A percentile compares a stretch with the other conserved stretches of the same genome.
These are phyloP conservation scores for Drosophila algonquin DNA, from an alignment of 2,888 invertebrate genomes.

Conservation along the genomic window DNA sequence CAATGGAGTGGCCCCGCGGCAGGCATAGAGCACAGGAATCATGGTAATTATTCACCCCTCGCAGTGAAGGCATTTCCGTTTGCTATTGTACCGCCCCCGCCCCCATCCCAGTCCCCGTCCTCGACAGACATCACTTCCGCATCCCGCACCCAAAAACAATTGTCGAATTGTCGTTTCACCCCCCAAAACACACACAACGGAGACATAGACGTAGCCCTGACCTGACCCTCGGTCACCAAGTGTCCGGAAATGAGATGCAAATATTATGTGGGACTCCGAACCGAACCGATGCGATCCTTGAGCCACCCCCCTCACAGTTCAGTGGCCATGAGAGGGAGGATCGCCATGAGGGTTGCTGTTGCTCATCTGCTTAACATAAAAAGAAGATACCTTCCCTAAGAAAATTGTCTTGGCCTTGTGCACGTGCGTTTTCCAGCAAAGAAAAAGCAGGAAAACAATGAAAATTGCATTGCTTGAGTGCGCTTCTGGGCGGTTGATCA, in stretches of 20 bases:
- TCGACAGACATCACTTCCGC: slow-evolving; percentile 27
- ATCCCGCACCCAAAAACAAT: slow-evolving; percentile 51
- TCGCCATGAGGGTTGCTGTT: slow-evolving; percentile 61
- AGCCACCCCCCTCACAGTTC: slow-evolving; percentile 62
- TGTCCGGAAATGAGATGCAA: slow-evolving; percentile 84
- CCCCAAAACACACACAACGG: slow-evolving; percentile 14
- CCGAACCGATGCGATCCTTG: slow-evolving; percentile 58
- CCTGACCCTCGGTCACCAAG: slow-evolving; percentile 77
- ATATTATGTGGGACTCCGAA: slow-evolving; percentile 84
- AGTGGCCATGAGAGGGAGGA: slow-evolving; percentile 33
- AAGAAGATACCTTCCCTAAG: slow-evolving; percentile 48
- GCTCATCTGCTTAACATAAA: slow-evolving; percentile 54
- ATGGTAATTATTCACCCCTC: slow-evolving; percentile 75
- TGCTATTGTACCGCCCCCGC: slow-evolving; percentile 17
- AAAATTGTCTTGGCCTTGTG: slow-evolving; percentile 63
- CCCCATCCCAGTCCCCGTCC: no score
- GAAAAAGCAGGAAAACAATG: slow-evolving; percentile 42
- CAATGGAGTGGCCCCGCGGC: slow-evolving; percentile 7
- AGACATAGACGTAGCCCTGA: not conserved
- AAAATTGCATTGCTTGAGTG: slow-evolving; percentile 70
- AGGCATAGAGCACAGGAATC: slow-evolving; percentile 43
- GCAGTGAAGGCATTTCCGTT: slow-evolving; percentile 69
- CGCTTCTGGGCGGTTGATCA: slow-evolving; percentile 48
- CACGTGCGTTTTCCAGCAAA: slow-evolving; percentile 70
- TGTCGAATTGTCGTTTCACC: slow-evolving; percentile 27